Percentiles rank a stretch among this genome's conserved stretches.
phyloP scores from a whole-genome alignment of 2,797 vertebrate genomes.

The Eptatretus atami region DNA sequence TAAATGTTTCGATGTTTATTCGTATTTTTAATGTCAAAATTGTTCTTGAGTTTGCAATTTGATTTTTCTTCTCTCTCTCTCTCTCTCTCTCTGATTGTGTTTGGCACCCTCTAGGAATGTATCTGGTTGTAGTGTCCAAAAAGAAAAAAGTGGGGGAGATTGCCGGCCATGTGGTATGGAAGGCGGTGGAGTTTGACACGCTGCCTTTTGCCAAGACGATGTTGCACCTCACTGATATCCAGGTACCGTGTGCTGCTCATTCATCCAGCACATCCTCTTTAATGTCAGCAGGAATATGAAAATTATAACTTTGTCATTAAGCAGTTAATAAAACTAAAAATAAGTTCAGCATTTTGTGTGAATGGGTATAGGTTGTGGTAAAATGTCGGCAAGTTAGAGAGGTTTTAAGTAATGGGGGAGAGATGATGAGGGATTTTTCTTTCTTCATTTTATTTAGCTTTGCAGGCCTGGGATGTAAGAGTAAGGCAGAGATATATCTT shows the following conservation, averaged over 20 bases:
- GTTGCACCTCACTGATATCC: conserved; percentile 67
- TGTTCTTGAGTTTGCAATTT: too few species aligned
- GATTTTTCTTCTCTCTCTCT: too few species aligned
- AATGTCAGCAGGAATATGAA: too few species aligned
- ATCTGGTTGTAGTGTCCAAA: conserved; percentile 74
- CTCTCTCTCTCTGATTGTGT: too few species aligned
- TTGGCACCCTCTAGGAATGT: conserved; percentile 25
- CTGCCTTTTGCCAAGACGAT: conserved; percentile 85
- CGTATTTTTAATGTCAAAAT: too few species aligned
- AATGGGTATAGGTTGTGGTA: conserved; percentile 7
- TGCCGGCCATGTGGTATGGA: conserved; percentile 56
- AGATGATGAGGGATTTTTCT: too few species aligned
- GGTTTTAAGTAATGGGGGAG: not conserved
- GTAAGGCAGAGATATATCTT: too few species aligned
- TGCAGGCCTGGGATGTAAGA: too few species aligned
- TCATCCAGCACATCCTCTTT: not conserved
- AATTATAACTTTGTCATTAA: not conserved
- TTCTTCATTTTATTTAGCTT: too few species aligned
- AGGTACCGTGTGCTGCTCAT: conserved; percentile 20
- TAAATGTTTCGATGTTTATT: too few species aligned
- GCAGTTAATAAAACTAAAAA: not conserved
- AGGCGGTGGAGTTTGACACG: conserved; percentile 53
- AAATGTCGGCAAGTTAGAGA: not conserved
- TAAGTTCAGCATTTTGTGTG: not conserved
- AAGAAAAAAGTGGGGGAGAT: conserved; percentile 65